A percentile compares a stretch with the other conserved stretches of the same genome.
Conservation (phyloP, 2,113 vertebrate species). For the Platysteira castanea region DNA sequence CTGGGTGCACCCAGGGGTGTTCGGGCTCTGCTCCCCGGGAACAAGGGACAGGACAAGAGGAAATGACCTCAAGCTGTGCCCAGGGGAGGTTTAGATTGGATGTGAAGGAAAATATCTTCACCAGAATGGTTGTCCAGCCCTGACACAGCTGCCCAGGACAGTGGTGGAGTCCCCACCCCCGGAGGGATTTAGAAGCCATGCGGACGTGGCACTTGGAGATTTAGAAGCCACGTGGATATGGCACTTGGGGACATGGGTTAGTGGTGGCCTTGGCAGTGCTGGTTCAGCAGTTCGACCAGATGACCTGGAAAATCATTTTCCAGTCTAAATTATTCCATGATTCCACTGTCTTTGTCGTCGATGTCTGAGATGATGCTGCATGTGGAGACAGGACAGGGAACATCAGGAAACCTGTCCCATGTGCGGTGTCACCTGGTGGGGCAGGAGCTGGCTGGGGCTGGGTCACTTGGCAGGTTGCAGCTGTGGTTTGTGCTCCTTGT, state of each 20-base stretch:
- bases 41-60: neutral
- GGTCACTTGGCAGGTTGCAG: neutral
- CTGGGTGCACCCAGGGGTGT: rapidly evolving
- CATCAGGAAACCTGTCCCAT: rapidly evolving
- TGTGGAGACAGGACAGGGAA: neutral
- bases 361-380: rapidly evolving
- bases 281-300: rapidly evolving
- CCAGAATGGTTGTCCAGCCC: neutral
- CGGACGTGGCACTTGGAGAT: neutral
- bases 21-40: neutral
- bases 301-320: neutral
- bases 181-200: neutral
- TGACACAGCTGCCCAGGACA: rapidly evolving
- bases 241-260: neutral
- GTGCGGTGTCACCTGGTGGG: neutral
- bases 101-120: neutral
- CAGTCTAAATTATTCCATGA: neutral
- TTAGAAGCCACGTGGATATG: neutral
- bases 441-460: neutral
- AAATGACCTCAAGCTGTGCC: neutral
- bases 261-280: neutral
- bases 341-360: neutral
- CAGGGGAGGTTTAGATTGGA: neutral
- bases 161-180: neutral
- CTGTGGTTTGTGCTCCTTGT: neutral